phyloP scores from a whole-genome alignment of 2,888 invertebrate genomes.

The Myopa tessellatipennis region DNA sequence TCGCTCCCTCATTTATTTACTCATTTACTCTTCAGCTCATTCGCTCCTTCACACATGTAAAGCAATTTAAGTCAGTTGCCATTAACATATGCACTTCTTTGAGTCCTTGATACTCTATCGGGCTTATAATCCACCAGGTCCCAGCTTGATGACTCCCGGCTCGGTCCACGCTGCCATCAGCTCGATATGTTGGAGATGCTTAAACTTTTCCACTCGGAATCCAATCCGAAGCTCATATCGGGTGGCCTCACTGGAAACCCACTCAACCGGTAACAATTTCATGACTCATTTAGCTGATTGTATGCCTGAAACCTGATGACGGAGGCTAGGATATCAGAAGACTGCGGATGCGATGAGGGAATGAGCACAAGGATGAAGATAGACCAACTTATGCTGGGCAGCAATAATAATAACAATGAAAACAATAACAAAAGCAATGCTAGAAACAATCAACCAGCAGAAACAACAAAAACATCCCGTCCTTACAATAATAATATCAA shows the following conservation, averaged over 20 bases:
- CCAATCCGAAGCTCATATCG: constrained; percentile 1
- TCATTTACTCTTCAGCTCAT: neutral
- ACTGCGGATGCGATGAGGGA: neutral
- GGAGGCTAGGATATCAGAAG: neutral
- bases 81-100: neutral
- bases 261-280: constrained; percentile 48
- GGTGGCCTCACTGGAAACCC: constrained; percentile 38
- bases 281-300: constrained; percentile 52
- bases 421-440: constrained; percentile 18
- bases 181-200: constrained; percentile 2
- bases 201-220: neutral
- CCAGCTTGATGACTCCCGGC: neutral
- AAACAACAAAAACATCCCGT: constrained; percentile 16
- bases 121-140: neutral
- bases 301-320: neutral
- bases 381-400: constrained; percentile 25
- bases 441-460: neutral
- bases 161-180: neutral
- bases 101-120: neutral
- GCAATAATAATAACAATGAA: neutral
- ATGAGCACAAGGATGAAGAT: constrained; percentile 18
- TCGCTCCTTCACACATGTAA: neutral
- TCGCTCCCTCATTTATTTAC: too few relatives aligned
- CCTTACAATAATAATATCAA: neutral
- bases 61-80: neutral